Base-by-base conservation (phyloP, 2,888 invertebrate species). In the Drosophila kambysellisi region DNA sequence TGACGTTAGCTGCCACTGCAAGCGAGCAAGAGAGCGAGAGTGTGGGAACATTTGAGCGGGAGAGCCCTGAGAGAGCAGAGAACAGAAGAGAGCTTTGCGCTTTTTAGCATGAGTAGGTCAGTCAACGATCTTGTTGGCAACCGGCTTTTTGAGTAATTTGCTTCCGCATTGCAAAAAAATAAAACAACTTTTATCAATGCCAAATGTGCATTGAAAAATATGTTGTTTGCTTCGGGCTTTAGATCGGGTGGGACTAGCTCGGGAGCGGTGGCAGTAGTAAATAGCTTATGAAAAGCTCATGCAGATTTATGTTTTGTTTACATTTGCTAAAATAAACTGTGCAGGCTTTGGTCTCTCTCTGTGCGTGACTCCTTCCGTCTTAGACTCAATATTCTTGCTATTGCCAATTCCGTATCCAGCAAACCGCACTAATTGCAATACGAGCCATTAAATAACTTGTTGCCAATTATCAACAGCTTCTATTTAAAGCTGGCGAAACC, bases 71-170 rank as follows among this genome's bases (percentile, higher is more conserved):
- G 69, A 58, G 53, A 39, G 54, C 20, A n/a, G 56, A 37, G 57
- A 37, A 53, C 37, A 48, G 51, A 17, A 6, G 37, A 35, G 50
- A 29, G 59, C 17, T 51, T 35, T 43, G 20, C 20, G 54, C 58
- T 35, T 37, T 64, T 56, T 43, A 11, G 46, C 51, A 72, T 77
- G 87, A 90, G 82, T 87, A 88, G 87, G 87, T 87, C 87, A 90
- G 79, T 90, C 90, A 88, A 88, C 83, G 90, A 88, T 90, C 87
- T 76, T 70, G 67, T 71, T 76, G 82, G 43, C 71, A 90, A 90
- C 89, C 87, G 90, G 90, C 89, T 87, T 88, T 88, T 60, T 43
- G 56, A 73, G 87, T 76, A 82, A 76, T 81, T 58, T 57, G 72
- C 73, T 85, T 85, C 84, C 84, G 84, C 84, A 89, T 85, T 84